These are phyloP conservation scores for Hydrozoanthus gracilis DNA, from an alignment of 92 coral and sea anemone genomes.

Conservation along the genomic window DNA sequence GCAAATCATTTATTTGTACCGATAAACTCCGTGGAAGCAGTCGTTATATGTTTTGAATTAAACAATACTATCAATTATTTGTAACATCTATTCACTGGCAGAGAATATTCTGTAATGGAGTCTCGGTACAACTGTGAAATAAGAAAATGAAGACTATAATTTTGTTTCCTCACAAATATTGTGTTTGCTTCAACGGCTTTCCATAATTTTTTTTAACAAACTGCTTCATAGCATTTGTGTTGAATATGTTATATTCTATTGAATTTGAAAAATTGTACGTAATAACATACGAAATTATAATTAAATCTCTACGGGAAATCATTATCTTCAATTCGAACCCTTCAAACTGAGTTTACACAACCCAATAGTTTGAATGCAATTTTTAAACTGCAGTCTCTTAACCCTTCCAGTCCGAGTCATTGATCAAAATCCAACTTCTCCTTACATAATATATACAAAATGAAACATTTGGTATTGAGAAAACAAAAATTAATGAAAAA, in stretches of 20 bases:
- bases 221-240: background rate
- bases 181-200: background rate
- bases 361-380: slow-evolving; percentile 4
- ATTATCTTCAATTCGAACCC: background rate
- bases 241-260: background rate
- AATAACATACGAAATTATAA: background rate
- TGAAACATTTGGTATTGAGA: background rate
- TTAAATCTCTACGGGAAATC: background rate
- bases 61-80: background rate
- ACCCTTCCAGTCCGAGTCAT: background rate
- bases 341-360: background rate
- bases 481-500: too few species aligned
- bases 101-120: background rate
- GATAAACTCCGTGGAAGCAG: slow-evolving; percentile 1
- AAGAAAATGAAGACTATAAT: background rate
- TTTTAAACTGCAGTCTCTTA: background rate
- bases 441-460: background rate
- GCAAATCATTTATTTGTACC: slow-evolving; percentile 34
- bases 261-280: slow-evolving; percentile 7
- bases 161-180: background rate
- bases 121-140: slow-evolving; percentile 19
- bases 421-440: background rate
- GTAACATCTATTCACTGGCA: background rate
- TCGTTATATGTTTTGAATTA: slow-evolving; percentile 2
- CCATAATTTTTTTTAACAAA: background rate